A percentile compares a stretch with the other conserved stretches of the same genome.
phyloP scores from a whole-genome alignment of 2,797 vertebrate species.

The Scyliorhinus canicula region DNA sequence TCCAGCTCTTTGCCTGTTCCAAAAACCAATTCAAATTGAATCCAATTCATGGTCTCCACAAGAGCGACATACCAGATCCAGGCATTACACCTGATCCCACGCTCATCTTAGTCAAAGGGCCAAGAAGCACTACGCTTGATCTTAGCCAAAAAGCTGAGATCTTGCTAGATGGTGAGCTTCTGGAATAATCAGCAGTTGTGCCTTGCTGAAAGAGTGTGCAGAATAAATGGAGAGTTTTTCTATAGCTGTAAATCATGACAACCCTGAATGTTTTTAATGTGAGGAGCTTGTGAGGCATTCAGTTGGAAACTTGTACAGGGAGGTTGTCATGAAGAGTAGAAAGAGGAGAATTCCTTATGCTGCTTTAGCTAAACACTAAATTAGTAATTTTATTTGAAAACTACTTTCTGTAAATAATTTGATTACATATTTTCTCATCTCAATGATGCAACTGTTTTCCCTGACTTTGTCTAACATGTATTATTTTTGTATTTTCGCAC shows the following conservation, averaged over 20 bases:
- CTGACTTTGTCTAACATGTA: background rate
- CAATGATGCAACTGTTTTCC: background rate
- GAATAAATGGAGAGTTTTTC: constrained; percentile 42
- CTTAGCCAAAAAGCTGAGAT: too few species aligned
- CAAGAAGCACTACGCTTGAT: too few species aligned
- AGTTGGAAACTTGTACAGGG: background rate
- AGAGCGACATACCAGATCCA: too few species aligned
- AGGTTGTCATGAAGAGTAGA: background rate
- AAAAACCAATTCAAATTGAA: too few species aligned
- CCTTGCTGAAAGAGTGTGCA: constrained; percentile 41
- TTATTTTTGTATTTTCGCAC: background rate
- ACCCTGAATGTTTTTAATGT: too few species aligned
- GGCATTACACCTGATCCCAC: too few species aligned
- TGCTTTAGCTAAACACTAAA: background rate
- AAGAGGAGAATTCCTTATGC: background rate
- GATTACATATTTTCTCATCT: too few species aligned
- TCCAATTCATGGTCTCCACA: too few species aligned
- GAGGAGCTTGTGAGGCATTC: too few species aligned
- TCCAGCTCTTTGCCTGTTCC: too few species aligned
- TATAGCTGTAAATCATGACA: background rate
- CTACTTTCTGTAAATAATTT: background rate
- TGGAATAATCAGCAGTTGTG: constrained; percentile 42
- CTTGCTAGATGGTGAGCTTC: constrained; percentile 45
- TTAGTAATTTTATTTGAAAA: background rate
- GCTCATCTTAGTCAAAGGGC: too few species aligned